A percentile compares a stretch with the other conserved stretches of the same genome.
Conservation (phyloP, 2,888 invertebrate species). For the Drosophila birchii region DNA sequence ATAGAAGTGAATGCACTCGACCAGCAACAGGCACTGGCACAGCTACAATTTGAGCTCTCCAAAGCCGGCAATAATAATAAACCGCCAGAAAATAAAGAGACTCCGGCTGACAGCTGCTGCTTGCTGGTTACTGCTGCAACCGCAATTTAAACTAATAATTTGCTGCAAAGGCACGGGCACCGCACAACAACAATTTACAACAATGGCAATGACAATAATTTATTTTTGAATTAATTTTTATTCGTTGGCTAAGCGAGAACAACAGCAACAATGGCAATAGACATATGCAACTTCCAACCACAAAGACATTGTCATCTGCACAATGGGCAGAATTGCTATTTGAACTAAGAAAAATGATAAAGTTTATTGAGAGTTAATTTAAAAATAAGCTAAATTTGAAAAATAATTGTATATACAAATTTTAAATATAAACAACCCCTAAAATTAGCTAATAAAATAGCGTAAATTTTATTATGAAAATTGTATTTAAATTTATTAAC, state of each 20-base stretch:
- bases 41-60: constrained; percentile 35
- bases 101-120: constrained; percentile 41
- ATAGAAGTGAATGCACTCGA: constrained; percentile 79
- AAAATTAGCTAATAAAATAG: no score
- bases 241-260: constrained; percentile 63
- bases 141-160: constrained; percentile 80
- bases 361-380: neutral
- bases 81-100: constrained; percentile 30
- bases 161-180: constrained; percentile 56
- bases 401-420: no score
- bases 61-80: constrained; percentile 69
- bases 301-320: constrained; percentile 23
- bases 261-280: constrained; percentile 42
- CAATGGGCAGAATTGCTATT: neutral
- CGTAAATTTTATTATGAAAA: no score
- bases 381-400: no score
- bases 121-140: constrained; percentile 57
- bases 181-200: constrained; percentile 38
- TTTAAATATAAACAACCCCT: no score
- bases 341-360: neutral
- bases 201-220: constrained; percentile 78
- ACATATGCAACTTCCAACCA: constrained; percentile 44
- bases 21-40: constrained; percentile 17
- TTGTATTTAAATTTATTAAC: no score
- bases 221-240: constrained; percentile 80